A percentile compares a stretch with the other conserved stretches of the same genome.
phyloP scores from a whole-genome alignment of 1,140 invertebrate species.

The Pectinophora gossypiella region DNA sequence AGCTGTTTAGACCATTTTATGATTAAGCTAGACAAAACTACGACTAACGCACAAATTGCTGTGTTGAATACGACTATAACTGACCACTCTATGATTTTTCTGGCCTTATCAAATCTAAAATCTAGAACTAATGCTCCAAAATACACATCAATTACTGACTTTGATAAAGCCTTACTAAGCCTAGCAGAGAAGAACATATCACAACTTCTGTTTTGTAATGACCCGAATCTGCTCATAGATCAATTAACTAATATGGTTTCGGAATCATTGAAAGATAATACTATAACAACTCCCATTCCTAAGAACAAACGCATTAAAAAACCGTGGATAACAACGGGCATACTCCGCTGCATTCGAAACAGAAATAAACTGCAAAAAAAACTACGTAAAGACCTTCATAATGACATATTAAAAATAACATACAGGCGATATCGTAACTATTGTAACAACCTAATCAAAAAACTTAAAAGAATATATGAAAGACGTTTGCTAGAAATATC shows the following conservation, averaged over 20 bases:
- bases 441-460: too few relatives aligned
- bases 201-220: background rate
- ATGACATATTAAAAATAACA: slow-evolving; percentile 8
- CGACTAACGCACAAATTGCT: too few relatives aligned
- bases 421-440: too few relatives aligned
- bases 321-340: slow-evolving; percentile 7
- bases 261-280: background rate
- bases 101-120: background rate
- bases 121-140: background rate
- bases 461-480: too few relatives aligned
- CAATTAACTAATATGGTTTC: background rate
- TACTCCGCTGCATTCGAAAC: slow-evolving; percentile 4
- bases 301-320: slow-evolving; percentile 1
- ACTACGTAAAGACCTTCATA: background rate
- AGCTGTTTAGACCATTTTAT: too few relatives aligned
- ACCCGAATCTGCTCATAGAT: background rate
- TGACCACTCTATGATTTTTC: slow-evolving; percentile 17
- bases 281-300: background rate
- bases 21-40: too few relatives aligned
- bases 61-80: slow-evolving; percentile 13
- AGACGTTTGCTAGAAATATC: too few relatives aligned
- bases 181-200: background rate
- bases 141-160: background rate
- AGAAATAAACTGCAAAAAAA: slow-evolving; percentile 6
- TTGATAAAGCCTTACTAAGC: background rate